These are phyloP conservation scores for Himantopus leucocephalus DNA, from an alignment of 2,113 vertebrate genomes.

Conservation along the genomic window DNA sequence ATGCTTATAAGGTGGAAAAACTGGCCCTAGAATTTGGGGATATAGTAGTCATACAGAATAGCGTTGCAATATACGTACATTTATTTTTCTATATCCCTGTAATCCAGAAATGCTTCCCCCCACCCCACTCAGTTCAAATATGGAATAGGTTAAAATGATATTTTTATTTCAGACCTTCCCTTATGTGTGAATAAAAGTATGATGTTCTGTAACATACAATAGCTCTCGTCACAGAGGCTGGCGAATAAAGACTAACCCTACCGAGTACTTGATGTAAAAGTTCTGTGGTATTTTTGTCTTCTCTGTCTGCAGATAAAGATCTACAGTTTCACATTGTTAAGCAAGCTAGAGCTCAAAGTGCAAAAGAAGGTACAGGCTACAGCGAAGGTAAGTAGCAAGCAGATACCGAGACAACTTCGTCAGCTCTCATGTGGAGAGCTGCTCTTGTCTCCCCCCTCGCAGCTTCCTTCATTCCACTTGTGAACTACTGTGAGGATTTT, in stretches of 20 bases:
- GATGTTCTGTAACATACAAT: fast-evolving
- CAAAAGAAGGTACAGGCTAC: slow-evolving; percentile 80
- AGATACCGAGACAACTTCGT: neutral
- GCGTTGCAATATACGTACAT: neutral
- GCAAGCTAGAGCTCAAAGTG: slow-evolving; percentile 76
- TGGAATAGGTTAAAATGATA: neutral
- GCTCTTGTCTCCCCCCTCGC: neutral
- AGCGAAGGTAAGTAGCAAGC: slow-evolving; percentile 72
- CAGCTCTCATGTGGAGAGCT: neutral
- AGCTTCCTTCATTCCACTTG: neutral
- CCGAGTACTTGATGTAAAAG: neutral
- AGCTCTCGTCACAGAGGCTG: neutral
- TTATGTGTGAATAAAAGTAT: neutral
- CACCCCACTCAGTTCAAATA: neutral
- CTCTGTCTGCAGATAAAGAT: slow-evolving; percentile 78
- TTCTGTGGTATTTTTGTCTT: neutral
- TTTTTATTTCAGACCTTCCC: neutral
- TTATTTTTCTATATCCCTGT: neutral
- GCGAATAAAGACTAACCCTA: neutral
- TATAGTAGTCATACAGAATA: neutral
- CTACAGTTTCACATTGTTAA: slow-evolving; percentile 86
- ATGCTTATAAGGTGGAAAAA: neutral
- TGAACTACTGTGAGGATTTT: neutral
- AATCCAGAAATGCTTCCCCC: neutral
- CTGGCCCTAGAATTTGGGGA: neutral